phyloP scores from a whole-genome alignment of 2,797 vertebrate species.

The Merluccius polli region DNA sequence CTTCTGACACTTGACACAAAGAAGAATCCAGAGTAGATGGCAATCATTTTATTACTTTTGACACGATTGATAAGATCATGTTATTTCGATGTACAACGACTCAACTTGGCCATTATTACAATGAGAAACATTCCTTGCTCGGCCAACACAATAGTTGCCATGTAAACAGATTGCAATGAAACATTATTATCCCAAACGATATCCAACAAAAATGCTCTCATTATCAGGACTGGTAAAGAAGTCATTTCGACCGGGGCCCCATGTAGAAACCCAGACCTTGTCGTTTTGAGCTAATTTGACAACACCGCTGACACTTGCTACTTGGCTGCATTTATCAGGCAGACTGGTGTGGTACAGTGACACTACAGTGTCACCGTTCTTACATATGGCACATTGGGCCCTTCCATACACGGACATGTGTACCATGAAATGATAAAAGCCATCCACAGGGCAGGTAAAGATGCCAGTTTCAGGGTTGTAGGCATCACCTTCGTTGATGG shows the following conservation, averaged over 20 bases:
- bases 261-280: constrained; percentile 37
- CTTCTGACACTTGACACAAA: not conserved
- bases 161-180: not conserved
- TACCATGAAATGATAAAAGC: constrained; percentile 42
- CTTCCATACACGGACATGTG: constrained; percentile 46
- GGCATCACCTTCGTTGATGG: not conserved
- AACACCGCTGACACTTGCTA: constrained; percentile 45
- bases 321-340: constrained; percentile 43
- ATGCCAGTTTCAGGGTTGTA: constrained; percentile 8
- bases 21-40: not conserved
- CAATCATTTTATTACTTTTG: constrained; percentile 1
- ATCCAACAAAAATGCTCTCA: constrained; percentile 49
- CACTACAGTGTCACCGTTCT: constrained; percentile 42
- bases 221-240: constrained; percentile 52
- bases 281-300: constrained; percentile 31
- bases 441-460: constrained; percentile 44
- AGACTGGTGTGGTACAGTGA: constrained; percentile 46
- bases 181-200: constrained; percentile 30
- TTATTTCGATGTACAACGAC: not conserved
- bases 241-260: constrained; percentile 37
- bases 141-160: not conserved
- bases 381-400: constrained; percentile 43
- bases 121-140: not conserved
- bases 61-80: not conserved
- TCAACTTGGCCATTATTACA: not conserved